phyloP scores from a whole-genome alignment of 2,113 vertebrate genomes.

The Rallus limicola region DNA sequence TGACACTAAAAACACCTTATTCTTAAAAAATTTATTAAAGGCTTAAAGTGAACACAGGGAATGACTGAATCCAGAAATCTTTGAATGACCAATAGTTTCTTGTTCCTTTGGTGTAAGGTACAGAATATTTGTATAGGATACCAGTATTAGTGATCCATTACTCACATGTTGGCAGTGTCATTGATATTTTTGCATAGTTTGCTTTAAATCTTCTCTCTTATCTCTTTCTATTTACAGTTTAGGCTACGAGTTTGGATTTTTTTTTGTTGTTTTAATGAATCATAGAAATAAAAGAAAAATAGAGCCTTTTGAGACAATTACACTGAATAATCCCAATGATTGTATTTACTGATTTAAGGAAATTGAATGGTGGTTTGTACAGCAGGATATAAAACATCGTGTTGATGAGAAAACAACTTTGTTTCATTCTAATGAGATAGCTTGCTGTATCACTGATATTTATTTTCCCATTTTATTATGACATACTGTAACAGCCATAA shows the following conservation, averaged over 20 bases:
- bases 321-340: background rate
- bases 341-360: background rate
- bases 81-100: background rate
- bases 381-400: background rate
- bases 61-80: background rate
- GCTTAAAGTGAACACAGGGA: background rate
- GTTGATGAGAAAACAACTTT: background rate
- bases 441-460: background rate
- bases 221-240: background rate
- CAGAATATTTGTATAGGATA: background rate
- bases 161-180: background rate
- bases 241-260: too few species aligned
- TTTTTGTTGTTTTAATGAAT: background rate
- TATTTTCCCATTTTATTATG: background rate
- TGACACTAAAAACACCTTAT: background rate
- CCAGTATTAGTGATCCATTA: background rate
- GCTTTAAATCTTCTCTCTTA: background rate
- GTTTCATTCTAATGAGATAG: background rate
- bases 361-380: background rate
- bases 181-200: background rate
- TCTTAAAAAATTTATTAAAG: background rate
- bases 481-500: background rate
- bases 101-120: background rate
- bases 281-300: background rate
- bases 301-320: background rate